Conservation (phyloP, 2,797 vertebrate species). For the Pelodytes ibericus region DNA sequence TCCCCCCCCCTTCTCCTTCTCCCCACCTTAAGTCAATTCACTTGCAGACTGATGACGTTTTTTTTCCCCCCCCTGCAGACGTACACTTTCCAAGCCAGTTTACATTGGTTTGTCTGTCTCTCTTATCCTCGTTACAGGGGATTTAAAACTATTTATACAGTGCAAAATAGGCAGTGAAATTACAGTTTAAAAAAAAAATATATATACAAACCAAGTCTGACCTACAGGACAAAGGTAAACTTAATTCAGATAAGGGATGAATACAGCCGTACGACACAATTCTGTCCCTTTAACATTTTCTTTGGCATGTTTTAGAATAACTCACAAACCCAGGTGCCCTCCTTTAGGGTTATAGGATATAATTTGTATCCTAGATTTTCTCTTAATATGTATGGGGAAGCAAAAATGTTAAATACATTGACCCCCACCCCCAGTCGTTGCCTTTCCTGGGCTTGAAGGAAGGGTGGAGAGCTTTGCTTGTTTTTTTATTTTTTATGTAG, state of each 20-base stretch:
- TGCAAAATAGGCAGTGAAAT: not conserved
- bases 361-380: too few relatives aligned
- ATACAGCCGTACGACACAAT: not conserved
- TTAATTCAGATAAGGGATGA: not conserved
- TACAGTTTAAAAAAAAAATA: not conserved
- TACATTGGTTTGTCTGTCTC: constrained; percentile 13
- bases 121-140: constrained; percentile 18
- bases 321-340: too few relatives aligned
- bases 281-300: not conserved
- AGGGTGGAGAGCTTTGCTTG: not conserved
- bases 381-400: too few relatives aligned
- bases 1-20: constrained; percentile 8
- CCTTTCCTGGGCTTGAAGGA: not conserved
- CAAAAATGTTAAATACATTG: too few relatives aligned
- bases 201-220: not conserved
- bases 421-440: too few relatives aligned
- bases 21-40: constrained; percentile 17
- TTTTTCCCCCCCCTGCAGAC: constrained; percentile 7
- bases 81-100: constrained; percentile 10
- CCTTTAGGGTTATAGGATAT: too few relatives aligned
- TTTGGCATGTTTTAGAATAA: not conserved
- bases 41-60: constrained; percentile 24
- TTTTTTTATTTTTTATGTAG: not conserved
- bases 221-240: not conserved
- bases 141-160: not conserved